Conservation (phyloP, 1,140 invertebrate species). For the Cotesia glomerata region DNA sequence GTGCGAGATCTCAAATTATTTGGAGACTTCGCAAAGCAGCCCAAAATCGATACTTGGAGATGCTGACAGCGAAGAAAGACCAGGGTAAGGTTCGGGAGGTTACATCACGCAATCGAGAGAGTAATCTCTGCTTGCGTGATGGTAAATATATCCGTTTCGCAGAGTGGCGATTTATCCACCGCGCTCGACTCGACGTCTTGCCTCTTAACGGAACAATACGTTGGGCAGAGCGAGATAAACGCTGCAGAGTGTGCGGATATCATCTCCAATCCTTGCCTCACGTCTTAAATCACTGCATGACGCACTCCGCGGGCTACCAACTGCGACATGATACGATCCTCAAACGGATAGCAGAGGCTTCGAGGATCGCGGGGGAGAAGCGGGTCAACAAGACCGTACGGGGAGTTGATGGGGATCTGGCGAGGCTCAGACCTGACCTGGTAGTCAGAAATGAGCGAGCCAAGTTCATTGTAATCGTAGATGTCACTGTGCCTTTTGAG, state of each 20-base stretch:
- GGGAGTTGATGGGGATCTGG: constrained; percentile 24
- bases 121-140: constrained; percentile 41
- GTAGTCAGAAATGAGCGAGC: constrained; percentile 39
- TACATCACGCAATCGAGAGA: neutral
- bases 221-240: constrained; percentile 28
- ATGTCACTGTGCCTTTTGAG: constrained; percentile 55
- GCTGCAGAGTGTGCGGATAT: constrained; percentile 42
- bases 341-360: constrained; percentile 19
- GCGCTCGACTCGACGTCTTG: constrained; percentile 47
- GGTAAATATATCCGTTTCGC: constrained; percentile 45
- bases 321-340: constrained; percentile 31
- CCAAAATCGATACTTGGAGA: constrained; percentile 9
- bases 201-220: constrained; percentile 44
- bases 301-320: constrained; percentile 22
- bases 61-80: constrained; percentile 25
- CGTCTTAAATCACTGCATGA: constrained; percentile 44
- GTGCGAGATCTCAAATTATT: constrained; percentile 13
- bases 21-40: constrained; percentile 20
- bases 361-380: constrained; percentile 4
- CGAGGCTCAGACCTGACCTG: constrained; percentile 43
- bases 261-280: constrained; percentile 43
- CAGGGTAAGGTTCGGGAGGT: constrained; percentile 39
- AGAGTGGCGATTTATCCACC: constrained; percentile 56
- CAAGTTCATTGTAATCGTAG: constrained; percentile 38
- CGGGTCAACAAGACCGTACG: constrained; percentile 17